Base-by-base conservation (phyloP, 2,113 vertebrate species). In the Larimichthys crocea region DNA sequence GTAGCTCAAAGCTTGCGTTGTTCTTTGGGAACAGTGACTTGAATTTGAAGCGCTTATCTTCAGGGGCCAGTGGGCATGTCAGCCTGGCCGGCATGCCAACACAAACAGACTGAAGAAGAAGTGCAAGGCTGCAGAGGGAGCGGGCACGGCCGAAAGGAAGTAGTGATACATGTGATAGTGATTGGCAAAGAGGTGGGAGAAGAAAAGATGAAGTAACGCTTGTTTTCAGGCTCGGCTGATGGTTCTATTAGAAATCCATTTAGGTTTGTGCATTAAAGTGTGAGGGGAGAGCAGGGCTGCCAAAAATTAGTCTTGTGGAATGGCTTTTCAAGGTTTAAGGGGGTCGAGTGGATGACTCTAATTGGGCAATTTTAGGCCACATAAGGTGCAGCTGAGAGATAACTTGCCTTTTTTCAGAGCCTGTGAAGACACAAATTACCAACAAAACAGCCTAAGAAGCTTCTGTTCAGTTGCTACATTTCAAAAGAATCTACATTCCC, bases 201-300 rank as follows among this genome's bases (percentile, higher is more conserved):
- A 60, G 64, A 19, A 44, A 49, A 69, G 59, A 88, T 69, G 63
- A 82, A 75, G 49, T 48, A 63, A 77, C 65, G 14, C 64, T 79
- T 83, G 9, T 85, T 89, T 90, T 89, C 82, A 86, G 82, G 76
- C 83, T 63, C 61, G 72, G 74, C 79, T 83, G 76, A 68, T 73
- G 67, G 44, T 73, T 83, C 50, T 65, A 53, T 86, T 79, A 73
- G n/a, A 76, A 82, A 80, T 44, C 64, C 42, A 69, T 82, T 64
- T 83, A 64, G 60, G 52, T 83, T 61, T 78, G 74, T 65, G 72
- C 83, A 82, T 62, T 52, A 74, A 74, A 85, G 78, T 73, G 67
- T 73, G 85, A 78, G 64, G 40, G 42, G 62, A 77, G 75, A 79
- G 56, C 46, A 56, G 59, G 22, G 17, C 71, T 60, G 79, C 66